Evolutionary conservation across 2,888 invertebrate genomes (phyloP).

Genomic region (Drosophila ustulata): DNA sequence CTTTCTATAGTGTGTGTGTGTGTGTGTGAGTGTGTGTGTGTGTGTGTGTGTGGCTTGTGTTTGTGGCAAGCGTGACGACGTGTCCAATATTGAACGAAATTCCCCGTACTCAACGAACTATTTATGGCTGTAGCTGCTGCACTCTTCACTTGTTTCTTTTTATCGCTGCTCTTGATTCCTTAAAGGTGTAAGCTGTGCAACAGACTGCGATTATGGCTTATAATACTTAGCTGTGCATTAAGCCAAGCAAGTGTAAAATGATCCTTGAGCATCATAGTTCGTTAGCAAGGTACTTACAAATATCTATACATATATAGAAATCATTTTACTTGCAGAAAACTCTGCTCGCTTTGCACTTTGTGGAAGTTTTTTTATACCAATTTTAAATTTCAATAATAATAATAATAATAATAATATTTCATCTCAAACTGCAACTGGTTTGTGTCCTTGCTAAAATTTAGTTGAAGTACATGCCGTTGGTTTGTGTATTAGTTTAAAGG

Average conservation of each 20-base stretch:
- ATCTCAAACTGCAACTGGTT: no score
- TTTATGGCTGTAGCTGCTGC: slow-evolving; percentile 26
- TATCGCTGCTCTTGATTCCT: slow-evolving; percentile 22
- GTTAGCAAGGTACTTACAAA: neutral
- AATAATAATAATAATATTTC: no score
- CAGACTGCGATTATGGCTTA: slow-evolving; percentile 16
- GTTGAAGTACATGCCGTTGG: no score
- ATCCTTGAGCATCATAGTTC: neutral
- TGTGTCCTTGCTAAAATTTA: no score
- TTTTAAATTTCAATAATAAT: no score
- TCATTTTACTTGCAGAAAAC: neutral
- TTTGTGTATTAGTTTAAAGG: no score
- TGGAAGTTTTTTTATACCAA: no score
- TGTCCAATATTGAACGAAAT: slow-evolving; percentile 53
- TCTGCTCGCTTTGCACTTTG: no score
- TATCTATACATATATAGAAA: no score
- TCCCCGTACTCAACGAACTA: slow-evolving; percentile 5
- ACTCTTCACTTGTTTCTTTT: slow-evolving; percentile 4
- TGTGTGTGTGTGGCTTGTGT: slow-evolving; percentile 3
- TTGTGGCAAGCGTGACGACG: slow-evolving; percentile 33
- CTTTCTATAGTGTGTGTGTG: neutral
- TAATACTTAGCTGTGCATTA: slow-evolving; percentile 12
- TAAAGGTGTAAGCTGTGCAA: slow-evolving; percentile 11
- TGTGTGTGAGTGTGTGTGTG: slow-evolving; percentile 11
- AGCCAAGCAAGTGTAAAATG: slow-evolving; percentile 15